Percentiles rank a stretch among this genome's conserved stretches.
phyloP scores from a whole-genome alignment of 2,113 vertebrate genomes.

The Cricetomys ansorgei region DNA sequence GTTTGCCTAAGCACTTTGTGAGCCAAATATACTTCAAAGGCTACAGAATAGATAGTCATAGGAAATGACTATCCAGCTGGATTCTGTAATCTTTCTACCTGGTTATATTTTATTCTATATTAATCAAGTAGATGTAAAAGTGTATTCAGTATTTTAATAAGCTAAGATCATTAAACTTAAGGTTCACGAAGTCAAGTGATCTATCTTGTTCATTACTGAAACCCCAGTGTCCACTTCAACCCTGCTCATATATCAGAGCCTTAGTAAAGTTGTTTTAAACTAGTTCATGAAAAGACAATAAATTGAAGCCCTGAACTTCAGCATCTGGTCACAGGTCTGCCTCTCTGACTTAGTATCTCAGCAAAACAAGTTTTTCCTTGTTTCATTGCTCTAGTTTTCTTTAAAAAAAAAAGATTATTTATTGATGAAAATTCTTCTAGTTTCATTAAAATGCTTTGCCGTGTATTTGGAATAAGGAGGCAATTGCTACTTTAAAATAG shows the following conservation, averaged over 20 bases:
- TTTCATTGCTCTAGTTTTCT: not conserved
- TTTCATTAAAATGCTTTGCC: not conserved
- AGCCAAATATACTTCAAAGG: constrained; percentile 7
- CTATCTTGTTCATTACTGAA: constrained; percentile 8
- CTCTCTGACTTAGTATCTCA: constrained; percentile 1
- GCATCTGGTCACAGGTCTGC: not conserved
- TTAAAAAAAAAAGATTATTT: not conserved
- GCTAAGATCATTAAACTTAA: constrained; percentile 19
- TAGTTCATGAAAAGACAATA: not conserved
- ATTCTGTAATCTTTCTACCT: not conserved
- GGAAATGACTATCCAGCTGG: not conserved
- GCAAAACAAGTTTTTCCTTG: not conserved
- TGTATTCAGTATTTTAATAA: not conserved
- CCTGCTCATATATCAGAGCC: not conserved
- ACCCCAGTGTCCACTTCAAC: not conserved
- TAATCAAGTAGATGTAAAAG: not conserved
- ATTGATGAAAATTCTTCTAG: not conserved
- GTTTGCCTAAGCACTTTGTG: not conserved
- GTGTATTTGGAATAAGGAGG: not conserved
- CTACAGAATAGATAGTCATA: not conserved
- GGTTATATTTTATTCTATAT: constrained; percentile 1
- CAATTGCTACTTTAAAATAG: constrained; percentile 24
- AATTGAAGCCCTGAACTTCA: not conserved
- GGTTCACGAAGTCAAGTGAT: not conserved
- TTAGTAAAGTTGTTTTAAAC: constrained; percentile 47